These are phyloP conservation scores for Parotocinclus haroldoi DNA, from an alignment of 2,797 vertebrate genomes.

Conservation along the genomic window DNA sequence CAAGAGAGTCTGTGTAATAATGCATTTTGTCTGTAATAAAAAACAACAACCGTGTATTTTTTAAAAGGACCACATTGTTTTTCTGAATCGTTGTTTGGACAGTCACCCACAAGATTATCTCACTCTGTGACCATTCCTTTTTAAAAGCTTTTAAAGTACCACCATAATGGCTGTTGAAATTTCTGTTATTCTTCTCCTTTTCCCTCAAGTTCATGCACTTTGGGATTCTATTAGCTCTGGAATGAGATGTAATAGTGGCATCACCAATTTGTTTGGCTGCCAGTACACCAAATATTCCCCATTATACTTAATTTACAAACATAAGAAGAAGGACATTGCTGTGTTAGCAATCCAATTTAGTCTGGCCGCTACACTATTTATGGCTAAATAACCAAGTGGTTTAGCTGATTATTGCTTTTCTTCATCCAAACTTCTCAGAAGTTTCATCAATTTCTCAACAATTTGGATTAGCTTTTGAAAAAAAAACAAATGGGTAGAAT, in stretches of 20 bases:
- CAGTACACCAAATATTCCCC: conserved; percentile 43
- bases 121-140: no score
- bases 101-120: no score
- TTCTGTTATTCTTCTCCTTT: conserved; percentile 16
- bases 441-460: conserved; percentile 13
- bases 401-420: conserved; percentile 34
- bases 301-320: conserved; percentile 57
- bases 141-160: conserved; percentile 1
- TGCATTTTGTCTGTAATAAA: no score
- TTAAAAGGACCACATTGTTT: no score
- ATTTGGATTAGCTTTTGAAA: conserved; percentile 18
- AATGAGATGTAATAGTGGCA: conserved; percentile 55
- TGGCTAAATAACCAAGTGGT: conserved; percentile 48
- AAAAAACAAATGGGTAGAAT: conserved; percentile 21
- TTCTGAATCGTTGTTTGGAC: no score
- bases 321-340: conserved; percentile 45
- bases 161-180: conserved; percentile 13
- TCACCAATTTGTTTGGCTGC: conserved; percentile 42
- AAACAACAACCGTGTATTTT: no score
- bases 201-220: conserved; percentile 40
- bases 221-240: conserved; percentile 55
- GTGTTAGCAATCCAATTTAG: conserved; percentile 51
- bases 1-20: no score
- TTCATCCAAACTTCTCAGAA: conserved; percentile 10
- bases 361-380: conserved; percentile 44